Percentiles rank a stretch among this genome's conserved stretches.
phyloP scores from a whole-genome alignment of 1,140 invertebrate species.

The Drosophila ficusphila region DNA sequence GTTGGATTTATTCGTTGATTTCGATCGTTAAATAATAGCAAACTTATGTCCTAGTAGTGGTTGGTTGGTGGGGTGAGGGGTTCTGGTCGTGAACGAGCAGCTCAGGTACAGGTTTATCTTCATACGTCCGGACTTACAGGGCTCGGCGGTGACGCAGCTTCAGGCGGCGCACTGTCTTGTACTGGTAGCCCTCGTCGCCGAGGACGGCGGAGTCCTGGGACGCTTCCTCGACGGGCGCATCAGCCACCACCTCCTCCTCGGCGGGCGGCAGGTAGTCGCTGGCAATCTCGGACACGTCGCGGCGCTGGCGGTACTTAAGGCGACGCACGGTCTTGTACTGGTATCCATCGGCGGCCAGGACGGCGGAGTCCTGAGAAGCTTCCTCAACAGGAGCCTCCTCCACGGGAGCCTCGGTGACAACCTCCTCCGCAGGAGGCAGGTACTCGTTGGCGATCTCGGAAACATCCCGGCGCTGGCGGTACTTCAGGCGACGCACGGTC shows the following conservation, averaged over 20 bases:
- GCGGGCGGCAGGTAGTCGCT: constrained; percentile 60
- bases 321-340: constrained; percentile 65
- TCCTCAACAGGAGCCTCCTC: constrained; percentile 39
- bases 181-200: constrained; percentile 62
- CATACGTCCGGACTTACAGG: constrained; percentile 40
- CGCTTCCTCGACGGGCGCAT: constrained; percentile 44
- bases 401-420: constrained; percentile 15
- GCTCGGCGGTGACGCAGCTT: constrained; percentile 75
- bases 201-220: constrained; percentile 61
- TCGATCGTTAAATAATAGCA: constrained; percentile 78
- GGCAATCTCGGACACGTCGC: constrained; percentile 58
- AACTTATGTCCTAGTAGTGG: constrained; percentile 67
- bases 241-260: constrained; percentile 44
- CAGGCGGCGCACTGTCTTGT: constrained; percentile 75
- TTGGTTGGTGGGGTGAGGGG: constrained; percentile 48
- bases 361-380: constrained; percentile 47
- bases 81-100: constrained; percentile 60
- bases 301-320: constrained; percentile 55
- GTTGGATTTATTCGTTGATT: constrained; percentile 77
- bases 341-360: constrained; percentile 55
- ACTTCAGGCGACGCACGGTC: constrained; percentile 64
- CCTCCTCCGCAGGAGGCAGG: constrained; percentile 55
- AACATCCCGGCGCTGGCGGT: constrained; percentile 68
- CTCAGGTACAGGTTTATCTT: constrained; percentile 25
- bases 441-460: constrained; percentile 60